Evolutionary conservation across 2,888 invertebrate species (phyloP).

Genomic region (Temnothorax ravouxi): DNA sequence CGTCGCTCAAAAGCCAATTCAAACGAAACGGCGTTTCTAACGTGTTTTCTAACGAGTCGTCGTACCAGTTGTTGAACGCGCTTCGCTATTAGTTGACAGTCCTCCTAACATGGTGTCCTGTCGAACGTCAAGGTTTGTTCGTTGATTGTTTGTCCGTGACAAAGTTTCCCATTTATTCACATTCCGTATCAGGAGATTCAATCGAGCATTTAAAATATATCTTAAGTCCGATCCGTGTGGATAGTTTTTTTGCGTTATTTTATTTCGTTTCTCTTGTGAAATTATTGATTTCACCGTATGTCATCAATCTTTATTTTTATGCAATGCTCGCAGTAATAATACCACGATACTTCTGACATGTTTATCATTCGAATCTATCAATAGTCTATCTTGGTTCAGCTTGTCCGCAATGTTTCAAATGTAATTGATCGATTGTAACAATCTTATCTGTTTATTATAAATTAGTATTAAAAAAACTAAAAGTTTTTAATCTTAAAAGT

Average conservation of each 20-base stretch:
- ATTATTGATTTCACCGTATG: neutral
- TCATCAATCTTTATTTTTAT: neutral
- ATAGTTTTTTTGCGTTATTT: neutral
- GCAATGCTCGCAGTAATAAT: neutral
- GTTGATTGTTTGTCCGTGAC: too few relatives aligned
- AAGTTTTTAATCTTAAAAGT: neutral
- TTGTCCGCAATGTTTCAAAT: neutral
- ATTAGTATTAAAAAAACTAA: neutral
- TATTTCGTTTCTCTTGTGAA: neutral
- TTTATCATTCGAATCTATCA: neutral
- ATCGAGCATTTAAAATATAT: neutral
- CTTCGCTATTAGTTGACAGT: neutral
- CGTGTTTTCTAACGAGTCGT: constrained; percentile 38
- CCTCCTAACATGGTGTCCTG: neutral
- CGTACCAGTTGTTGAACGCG: constrained; percentile 6
- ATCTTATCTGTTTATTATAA: neutral
- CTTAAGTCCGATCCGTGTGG: neutral
- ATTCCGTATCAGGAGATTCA: neutral
- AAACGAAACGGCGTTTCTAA: constrained; percentile 33
- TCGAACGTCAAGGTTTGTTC: neutral
- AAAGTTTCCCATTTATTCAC: neutral
- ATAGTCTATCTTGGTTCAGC: neutral
- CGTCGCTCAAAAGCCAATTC: constrained; percentile 26
- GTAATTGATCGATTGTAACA: neutral
- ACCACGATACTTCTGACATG: neutral